phyloP scores from a whole-genome alignment of 2,797 vertebrate species.

The Oophaga sylvatica region DNA sequence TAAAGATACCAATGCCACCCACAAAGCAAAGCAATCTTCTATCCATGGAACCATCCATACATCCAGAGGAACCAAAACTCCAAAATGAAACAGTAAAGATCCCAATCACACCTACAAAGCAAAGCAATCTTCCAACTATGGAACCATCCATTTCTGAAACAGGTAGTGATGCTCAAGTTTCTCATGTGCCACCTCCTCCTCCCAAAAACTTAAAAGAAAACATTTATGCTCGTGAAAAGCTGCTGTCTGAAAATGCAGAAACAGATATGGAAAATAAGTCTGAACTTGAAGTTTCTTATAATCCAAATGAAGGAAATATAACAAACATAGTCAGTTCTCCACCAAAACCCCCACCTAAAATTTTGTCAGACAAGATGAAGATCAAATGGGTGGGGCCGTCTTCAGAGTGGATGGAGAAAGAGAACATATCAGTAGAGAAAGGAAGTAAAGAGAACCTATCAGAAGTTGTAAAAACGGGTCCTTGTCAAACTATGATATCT shows the following conservation, averaged over 20 bases:
- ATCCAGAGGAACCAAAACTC: conserved; percentile 39
- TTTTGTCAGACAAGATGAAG: conserved; percentile 71
- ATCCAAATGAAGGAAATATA: conserved; percentile 59
- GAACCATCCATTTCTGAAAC: conserved; percentile 64
- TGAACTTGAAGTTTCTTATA: conserved; percentile 32
- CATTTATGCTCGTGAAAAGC: conserved; percentile 51
- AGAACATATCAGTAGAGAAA: conserved; percentile 64
- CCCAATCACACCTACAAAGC: conserved; percentile 76
- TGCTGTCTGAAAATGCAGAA: conserved; percentile 55
- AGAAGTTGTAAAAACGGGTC: conserved; percentile 68
- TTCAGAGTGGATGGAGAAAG: conserved; percentile 66
- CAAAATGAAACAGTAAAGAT: conserved; percentile 71
- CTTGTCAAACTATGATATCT: conserved; percentile 69
- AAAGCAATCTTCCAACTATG: conserved; percentile 55
- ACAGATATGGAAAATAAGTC: conserved; percentile 58
- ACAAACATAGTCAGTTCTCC: conserved; percentile 63
- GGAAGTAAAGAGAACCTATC: conserved; percentile 70
- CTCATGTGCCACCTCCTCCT: conserved; percentile 58
- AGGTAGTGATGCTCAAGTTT: conserved; percentile 47
- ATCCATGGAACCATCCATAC: too few relatives aligned
- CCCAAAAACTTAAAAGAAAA: conserved; percentile 65
- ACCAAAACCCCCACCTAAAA: conserved; percentile 68
- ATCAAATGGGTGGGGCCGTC: conserved; percentile 78
- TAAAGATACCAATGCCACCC: too few relatives aligned
- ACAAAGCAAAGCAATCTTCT: too few relatives aligned